Conservation (phyloP, 2,797 vertebrate genomes). For the Decapterus maruadsi region DNA sequence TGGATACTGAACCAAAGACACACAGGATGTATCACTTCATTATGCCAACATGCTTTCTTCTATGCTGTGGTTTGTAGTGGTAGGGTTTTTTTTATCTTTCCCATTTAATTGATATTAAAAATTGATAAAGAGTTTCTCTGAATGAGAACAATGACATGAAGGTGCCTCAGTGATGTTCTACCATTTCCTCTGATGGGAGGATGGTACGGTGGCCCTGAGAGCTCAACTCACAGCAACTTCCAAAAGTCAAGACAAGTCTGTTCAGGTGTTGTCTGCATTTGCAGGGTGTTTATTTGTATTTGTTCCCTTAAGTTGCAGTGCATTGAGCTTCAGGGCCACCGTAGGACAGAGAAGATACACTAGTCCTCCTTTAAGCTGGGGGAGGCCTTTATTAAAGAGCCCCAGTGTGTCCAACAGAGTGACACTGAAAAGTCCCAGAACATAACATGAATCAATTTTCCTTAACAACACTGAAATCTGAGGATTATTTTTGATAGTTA, state of each 20-base stretch:
- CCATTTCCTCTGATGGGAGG: not conserved
- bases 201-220: not conserved
- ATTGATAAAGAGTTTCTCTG: not conserved
- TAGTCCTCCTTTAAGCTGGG: not conserved
- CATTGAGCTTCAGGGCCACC: too few relatives aligned
- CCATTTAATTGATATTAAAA: not conserved
- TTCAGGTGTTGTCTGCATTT: too few relatives aligned
- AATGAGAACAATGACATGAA: not conserved
- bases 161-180: constrained; percentile 8
- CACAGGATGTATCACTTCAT: not conserved
- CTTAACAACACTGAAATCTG: constrained; percentile 1
- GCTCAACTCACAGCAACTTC: too few relatives aligned
- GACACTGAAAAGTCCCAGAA: not conserved
- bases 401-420: constrained; percentile 7
- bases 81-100: not conserved
- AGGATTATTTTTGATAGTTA: not conserved
- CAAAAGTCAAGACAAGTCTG: too few relatives aligned
- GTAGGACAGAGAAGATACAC: not conserved
- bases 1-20: constrained; percentile 69
- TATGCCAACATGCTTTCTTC: not conserved
- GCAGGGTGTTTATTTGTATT: too few relatives aligned
- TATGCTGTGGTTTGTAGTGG: not conserved
- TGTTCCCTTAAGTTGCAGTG: too few relatives aligned
- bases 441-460: not conserved
- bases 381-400: not conserved